Percentiles rank a stretch among this genome's conserved stretches.
These are phyloP conservation scores for Acanthaster planci DNA, from an alignment of 35 echinoderm and acorn worm genomes.

Conservation along the genomic window DNA sequence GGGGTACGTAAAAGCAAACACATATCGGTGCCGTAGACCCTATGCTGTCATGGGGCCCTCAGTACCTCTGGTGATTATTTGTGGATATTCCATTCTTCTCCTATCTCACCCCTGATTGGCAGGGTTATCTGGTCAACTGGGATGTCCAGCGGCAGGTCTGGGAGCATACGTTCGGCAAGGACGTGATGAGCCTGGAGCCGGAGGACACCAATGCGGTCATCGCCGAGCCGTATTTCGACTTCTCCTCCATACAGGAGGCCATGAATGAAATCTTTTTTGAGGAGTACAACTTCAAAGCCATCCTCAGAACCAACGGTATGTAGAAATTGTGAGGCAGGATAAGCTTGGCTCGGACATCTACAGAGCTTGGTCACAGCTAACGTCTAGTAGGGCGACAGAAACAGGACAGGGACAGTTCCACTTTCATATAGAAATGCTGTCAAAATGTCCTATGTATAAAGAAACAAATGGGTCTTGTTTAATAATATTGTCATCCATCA, in stretches of 20 bases:
- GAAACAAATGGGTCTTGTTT: too few relatives aligned
- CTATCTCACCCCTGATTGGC: neutral
- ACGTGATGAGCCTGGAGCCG: constrained; percentile 63
- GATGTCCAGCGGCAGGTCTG: constrained; percentile 96
- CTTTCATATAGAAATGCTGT: too few relatives aligned
- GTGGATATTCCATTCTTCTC: neutral
- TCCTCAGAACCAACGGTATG: constrained; percentile 91
- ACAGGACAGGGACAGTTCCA: too few relatives aligned
- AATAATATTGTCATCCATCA: too few relatives aligned
- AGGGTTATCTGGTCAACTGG: constrained; percentile 98
- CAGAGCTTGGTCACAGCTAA: too few relatives aligned
- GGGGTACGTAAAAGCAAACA: too few relatives aligned
- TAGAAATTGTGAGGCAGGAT: neutral
- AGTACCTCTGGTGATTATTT: neutral
- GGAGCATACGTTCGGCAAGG: constrained; percentile 94
- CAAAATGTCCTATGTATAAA: too few relatives aligned
- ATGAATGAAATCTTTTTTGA: constrained; percentile 98
- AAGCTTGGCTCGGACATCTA: too few relatives aligned
- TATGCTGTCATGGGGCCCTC: too few relatives aligned
- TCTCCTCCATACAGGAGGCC: constrained; percentile 85
- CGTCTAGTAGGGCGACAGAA: too few relatives aligned
- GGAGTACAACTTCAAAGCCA: constrained; percentile 89
- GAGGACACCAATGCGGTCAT: constrained; percentile 67
- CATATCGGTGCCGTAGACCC: too few relatives aligned
- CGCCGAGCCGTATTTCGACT: constrained; percentile 92